phyloP scores from a whole-genome alignment of 2,888 invertebrate genomes.

The Lampropteryx suffumata region DNA sequence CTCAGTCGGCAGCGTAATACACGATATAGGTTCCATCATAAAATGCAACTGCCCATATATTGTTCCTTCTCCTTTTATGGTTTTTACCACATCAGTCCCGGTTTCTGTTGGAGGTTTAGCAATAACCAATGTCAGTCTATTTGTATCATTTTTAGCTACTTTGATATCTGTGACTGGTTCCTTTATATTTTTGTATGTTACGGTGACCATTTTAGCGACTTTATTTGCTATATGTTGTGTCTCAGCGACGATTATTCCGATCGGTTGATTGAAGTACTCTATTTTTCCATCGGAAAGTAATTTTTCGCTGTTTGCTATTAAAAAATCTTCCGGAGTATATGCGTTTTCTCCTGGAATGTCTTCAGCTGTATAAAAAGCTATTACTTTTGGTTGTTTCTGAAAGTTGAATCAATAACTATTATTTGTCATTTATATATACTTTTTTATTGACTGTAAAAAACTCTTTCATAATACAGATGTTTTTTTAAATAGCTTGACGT shows the following conservation, averaged over 20 bases:
- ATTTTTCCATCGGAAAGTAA: constrained; percentile 39
- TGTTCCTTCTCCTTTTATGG: constrained; percentile 75
- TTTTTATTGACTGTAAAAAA: no score
- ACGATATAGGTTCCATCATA: constrained; percentile 87
- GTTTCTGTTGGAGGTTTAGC: no score
- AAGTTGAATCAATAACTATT: no score
- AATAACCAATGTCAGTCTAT: constrained; percentile 35
- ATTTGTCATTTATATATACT: no score
- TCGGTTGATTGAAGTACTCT: constrained; percentile 57
- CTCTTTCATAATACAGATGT: no score
- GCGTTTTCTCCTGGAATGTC: constrained; percentile 83
- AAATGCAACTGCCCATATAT: constrained; percentile 87
- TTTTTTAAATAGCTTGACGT: no score
- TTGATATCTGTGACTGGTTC: constrained; percentile 51
- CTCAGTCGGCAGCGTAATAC: constrained; percentile 85
- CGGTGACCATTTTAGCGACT: constrained; percentile 81
- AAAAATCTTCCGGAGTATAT: no score
- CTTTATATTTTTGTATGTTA: constrained; percentile 72
- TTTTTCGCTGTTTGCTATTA: no score
- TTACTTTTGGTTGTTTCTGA: constrained; percentile 80
- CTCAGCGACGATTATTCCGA: constrained; percentile 82
- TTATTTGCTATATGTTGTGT: constrained; percentile 75
- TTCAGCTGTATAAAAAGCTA: constrained; percentile 83
- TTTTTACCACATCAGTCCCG: constrained; percentile 56
- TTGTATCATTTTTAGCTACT: constrained; percentile 44